Base-by-base conservation (phyloP, 2,113 vertebrate species). In the Theristicus caerulescens region DNA sequence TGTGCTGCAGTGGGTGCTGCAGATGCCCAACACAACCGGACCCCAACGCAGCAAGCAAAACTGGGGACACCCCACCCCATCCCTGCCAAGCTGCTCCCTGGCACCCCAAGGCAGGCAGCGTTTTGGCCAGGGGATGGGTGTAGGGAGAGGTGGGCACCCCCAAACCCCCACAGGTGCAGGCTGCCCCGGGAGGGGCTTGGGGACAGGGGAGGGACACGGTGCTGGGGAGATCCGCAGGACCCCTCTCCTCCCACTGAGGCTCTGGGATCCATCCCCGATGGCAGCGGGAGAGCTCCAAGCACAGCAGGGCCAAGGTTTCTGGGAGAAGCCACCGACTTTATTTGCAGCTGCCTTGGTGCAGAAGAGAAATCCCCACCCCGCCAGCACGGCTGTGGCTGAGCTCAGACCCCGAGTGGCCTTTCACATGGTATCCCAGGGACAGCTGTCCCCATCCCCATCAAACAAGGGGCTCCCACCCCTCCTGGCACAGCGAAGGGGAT, bases 41-140 rank as follows among this genome's bases (percentile, higher is more conserved):
- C 29, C 27, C 36, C 1, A 4, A n/a, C 1, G 1, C 2, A 42
- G 15, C 1, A 6, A 84, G 3, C 0, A 0, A 61, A 89, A 76
- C 24, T 24, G 18, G 5, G 25, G 40, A 34, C 49, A 17, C 7
- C 7, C 13, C 54, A 70, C 13, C 15, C 31, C 1, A 1, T n/a
- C 47, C 46, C 24, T 54, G 42, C 34, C 46, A 17, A 11, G 52
- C 62, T 24, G 27, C 42, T 36, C 58, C 54, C 44, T 9, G 27
- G 52, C 57, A 82, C 22, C 32, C 20, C 7, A 14, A 57, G 21
- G 26, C 1, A 11, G 27, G 40, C 64, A 51, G 13, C 0, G 0
- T 64, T 85, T 78, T 1, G 4, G 64, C 11, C 51, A 64, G 10
- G 3, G 25, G 67, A 66, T 21, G 18, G 38, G 27, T 2, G 0